A percentile compares a stretch with the other conserved stretches of the same genome.
phyloP scores from a whole-genome alignment of 2,113 vertebrate species.

The Forbesichthys papilliferus region DNA sequence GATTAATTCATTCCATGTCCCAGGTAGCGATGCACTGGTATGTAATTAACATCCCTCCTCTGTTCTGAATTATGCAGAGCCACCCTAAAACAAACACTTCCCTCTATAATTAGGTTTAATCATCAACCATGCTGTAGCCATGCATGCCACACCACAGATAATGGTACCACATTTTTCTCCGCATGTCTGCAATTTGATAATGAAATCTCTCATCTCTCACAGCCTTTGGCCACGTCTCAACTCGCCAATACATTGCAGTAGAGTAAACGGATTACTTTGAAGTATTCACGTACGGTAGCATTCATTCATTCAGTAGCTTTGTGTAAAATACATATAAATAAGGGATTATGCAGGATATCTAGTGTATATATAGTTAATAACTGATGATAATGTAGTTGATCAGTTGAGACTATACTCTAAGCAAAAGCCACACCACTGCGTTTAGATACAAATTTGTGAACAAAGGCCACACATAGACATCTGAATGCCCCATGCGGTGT shows the following conservation, averaged over 20 bases:
- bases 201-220: constrained; percentile 21
- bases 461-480: too few relatives aligned
- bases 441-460: too few relatives aligned
- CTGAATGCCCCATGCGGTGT: too few relatives aligned
- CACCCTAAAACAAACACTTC: constrained; percentile 37
- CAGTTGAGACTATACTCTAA: too few relatives aligned
- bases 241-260: background rate
- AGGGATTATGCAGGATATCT: too few relatives aligned
- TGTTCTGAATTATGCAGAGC: constrained; percentile 17
- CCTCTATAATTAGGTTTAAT: constrained; percentile 39
- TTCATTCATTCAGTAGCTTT: background rate
- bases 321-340: too few relatives aligned
- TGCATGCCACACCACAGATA: constrained; percentile 26
- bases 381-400: too few relatives aligned
- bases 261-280: too few relatives aligned
- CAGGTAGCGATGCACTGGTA: constrained; percentile 9
- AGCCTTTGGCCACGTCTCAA: constrained; percentile 3
- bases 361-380: too few relatives aligned
- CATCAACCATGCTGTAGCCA: constrained; percentile 29
- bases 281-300: constrained; percentile 19
- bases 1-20: constrained; percentile 17
- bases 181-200: constrained; percentile 20
- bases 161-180: constrained; percentile 8
- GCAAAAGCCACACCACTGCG: too few relatives aligned
- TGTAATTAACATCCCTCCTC: constrained; percentile 31